Evolutionary conservation across 2,888 invertebrate genomes (phyloP).

Genomic region (Torymus aiolomorphi): DNA sequence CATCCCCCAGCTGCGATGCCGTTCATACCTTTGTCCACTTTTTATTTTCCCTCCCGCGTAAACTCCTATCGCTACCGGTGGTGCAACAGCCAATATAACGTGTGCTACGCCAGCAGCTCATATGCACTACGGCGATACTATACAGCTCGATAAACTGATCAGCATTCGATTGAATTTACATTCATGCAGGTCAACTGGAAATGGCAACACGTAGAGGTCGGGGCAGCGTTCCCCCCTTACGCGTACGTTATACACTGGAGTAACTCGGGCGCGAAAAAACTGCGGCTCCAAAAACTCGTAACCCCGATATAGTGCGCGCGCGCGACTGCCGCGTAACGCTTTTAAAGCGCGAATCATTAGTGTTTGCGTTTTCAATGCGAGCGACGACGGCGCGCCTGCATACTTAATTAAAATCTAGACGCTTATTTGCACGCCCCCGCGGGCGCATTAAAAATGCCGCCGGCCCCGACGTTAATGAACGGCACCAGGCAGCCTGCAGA

Average conservation of each 20-base stretch:
- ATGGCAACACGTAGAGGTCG: background rate
- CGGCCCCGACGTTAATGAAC: conserved; percentile 15
- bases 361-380: conserved; percentile 9
- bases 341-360: conserved; percentile 32
- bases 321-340: background rate
- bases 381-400: background rate
- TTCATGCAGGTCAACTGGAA: conserved; percentile 16
- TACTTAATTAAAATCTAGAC: conserved; percentile 44
- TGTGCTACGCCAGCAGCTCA: background rate
- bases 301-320: background rate
- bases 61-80: too few species aligned
- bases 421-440: conserved; percentile 14
- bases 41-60: too few species aligned
- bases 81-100: too few species aligned
- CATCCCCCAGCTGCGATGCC: too few species aligned
- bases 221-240: too few species aligned
- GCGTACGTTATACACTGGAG: too few species aligned
- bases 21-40: too few species aligned
- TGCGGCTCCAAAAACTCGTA: background rate
- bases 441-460: conserved; percentile 3
- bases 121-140: background rate
- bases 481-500: background rate
- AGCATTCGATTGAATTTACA: conserved; percentile 44
- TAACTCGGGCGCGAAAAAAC: conserved; percentile 1
- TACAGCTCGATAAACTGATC: conserved; percentile 40